Base-by-base conservation (phyloP, 2,113 vertebrate species). In the Percopsis transmontana region DNA sequence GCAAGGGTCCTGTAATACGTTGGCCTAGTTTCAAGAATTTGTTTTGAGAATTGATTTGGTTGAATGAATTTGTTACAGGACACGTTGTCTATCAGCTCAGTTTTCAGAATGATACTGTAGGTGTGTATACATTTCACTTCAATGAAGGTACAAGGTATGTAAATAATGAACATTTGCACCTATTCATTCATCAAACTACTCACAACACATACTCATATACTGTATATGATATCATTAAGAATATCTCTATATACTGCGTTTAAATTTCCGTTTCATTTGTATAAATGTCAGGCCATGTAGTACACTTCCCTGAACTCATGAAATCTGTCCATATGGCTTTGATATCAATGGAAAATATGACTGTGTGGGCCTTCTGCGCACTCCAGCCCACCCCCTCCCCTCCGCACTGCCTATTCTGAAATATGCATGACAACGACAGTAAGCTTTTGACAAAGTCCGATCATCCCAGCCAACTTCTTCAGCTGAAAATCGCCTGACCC, bases 331-430 rank as follows among this genome's bases (percentile, higher is more conserved):
- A 92, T 90, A 88, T 93, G 90, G 90, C 86, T 91, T 90, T 87
- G 84, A 91, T 91, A 91, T 90, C 76, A 82, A 74, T 86, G 87
- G 88, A 93, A 92, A 91, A 90, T 89, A 86, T 92, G 88, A 90
- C 88, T 88, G 77, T 76, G 65, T 76, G 65, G 66, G 80, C 82
- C 61, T 73, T 54, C 65, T 70, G 79, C 66, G n/a, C 78, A 77
- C 13, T 73, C 58, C 62, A 77, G 5, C 27, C 27, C 27, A 33
- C 65, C 80, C 72, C 74, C 80, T 81, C 69, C 70, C 74, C 66
- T 71, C 62, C 63, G 84, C 60, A 44, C 62, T 80, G 63, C 66
- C 81, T 50, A 48, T 66, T 77, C 70, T 77, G 58, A 79, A 82
- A 84, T 82, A 81, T 83, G 77, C 75, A 80, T 67, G 68, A 73